Conservation (phyloP, 2,113 vertebrate genomes). For the Ptychochromis oligacanthus region DNA sequence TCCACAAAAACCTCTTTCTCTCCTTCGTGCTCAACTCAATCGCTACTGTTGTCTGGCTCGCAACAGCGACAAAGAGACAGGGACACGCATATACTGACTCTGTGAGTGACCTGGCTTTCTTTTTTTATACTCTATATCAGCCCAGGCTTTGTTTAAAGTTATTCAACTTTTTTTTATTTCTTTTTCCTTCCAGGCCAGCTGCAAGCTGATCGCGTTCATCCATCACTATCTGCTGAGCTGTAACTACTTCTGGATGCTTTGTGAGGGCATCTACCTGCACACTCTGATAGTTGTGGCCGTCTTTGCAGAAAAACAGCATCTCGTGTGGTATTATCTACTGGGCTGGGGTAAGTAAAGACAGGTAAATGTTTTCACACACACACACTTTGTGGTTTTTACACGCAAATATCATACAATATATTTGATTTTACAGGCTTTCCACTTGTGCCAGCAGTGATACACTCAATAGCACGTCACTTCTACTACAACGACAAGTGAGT, state of each 20-base stretch:
- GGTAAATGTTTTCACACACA: accelerated
- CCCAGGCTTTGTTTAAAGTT: neutral
- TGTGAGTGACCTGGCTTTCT: conserved; percentile 79
- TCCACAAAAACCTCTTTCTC: conserved; percentile 98
- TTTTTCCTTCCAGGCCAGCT: conserved; percentile 80
- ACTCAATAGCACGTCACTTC: conserved; percentile 87
- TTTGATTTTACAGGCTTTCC: conserved; percentile 86
- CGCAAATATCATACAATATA: neutral
- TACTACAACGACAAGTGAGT: conserved; percentile 97
- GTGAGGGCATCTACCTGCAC: conserved; percentile 97
- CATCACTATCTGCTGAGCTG: conserved; percentile 93
- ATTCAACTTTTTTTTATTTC: neutral
- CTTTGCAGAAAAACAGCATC: conserved; percentile 94
- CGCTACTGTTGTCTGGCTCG: conserved; percentile 88
- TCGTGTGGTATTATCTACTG: conserved; percentile 96
- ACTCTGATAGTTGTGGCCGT: conserved; percentile 98
- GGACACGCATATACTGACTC: conserved; percentile 62
- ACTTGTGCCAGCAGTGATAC: conserved; percentile 90
- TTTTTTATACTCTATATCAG: neutral
- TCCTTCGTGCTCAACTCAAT: conserved; percentile 94
- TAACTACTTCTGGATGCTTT: conserved; percentile 99
- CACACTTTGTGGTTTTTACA: neutral
- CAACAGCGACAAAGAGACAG: conserved; percentile 80
- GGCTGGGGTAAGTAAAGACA: conserved; percentile 85
- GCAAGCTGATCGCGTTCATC: conserved; percentile 90